These are phyloP conservation scores for Cataglyphis altisquamis DNA, from an alignment of 2,888 invertebrate species.

Conservation along the genomic window DNA sequence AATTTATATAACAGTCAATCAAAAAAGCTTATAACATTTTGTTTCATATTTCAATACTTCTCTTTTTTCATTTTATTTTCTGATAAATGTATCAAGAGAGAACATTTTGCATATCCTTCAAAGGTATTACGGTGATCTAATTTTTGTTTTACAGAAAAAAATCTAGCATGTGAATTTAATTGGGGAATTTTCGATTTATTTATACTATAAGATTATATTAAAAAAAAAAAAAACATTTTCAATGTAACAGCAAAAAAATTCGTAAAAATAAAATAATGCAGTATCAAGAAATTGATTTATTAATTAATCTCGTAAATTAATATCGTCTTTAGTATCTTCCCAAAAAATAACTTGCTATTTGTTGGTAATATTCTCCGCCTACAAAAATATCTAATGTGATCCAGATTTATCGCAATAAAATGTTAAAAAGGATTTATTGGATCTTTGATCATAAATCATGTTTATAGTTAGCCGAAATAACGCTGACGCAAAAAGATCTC, in stretches of 20 bases:
- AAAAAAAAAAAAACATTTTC: not conserved
- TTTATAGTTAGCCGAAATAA: constrained; percentile 7
- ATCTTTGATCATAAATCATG: not conserved
- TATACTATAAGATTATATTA: not conserved
- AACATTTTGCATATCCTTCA: not conserved
- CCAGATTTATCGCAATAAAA: constrained; percentile 23
- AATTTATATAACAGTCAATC: not conserved
- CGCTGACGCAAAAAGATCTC: not conserved
- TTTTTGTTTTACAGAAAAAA: not conserved
- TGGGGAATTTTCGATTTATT: not conserved
- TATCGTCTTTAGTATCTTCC: not conserved
- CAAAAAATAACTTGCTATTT: not conserved
- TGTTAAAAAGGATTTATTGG: constrained; percentile 1
- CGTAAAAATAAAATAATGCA: not conserved
- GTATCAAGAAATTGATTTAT: not conserved
- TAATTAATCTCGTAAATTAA: not conserved
- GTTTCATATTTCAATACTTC: not conserved
- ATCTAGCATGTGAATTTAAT: not conserved
- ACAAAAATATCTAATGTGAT: not conserved
- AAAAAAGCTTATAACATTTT: not conserved
- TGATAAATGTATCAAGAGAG: not conserved
- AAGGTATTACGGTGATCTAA: not conserved
- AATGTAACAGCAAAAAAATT: not conserved
- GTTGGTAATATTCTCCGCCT: not conserved
- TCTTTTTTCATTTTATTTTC: not conserved